Base-by-base conservation (phyloP, 2,797 vertebrate species). In the Sebastes kiyomatsui region DNA sequence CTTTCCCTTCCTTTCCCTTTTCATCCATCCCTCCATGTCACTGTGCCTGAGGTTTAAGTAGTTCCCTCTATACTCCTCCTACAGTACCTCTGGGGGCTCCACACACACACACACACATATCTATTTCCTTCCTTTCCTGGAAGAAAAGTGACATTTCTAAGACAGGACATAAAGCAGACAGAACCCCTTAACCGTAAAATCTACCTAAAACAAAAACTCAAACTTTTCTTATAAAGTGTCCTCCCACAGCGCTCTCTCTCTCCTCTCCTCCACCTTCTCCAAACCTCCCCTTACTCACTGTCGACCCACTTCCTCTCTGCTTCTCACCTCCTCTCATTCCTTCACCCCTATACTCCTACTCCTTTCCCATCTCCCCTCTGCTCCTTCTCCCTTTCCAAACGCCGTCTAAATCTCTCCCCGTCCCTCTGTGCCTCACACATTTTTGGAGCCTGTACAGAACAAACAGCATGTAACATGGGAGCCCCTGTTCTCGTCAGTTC, bases 401-500 rank as follows among this genome's bases (percentile, higher is more conserved):
- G 0, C 27, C n/a, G 64, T 88, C 80, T 69, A 79, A 88, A 87
- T 80, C 80, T 81, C 86, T 55, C 79, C 74, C 64, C 42, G 38
- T 82, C 68, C 73, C 67, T 77, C 56, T 13, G 25, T 6, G 72
- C 81, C 77, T 78, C 72, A 46, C 87, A 81, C 79, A 79, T 87
- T 87, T 52, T 86, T 92, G 89, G 90, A 92, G 68, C 67, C 80
- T 2, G 87, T 87, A 88, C 93, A 93, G 91, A 92, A 90, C 87
- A 93, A 93, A 94, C 83, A 92, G 65, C 46, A 33, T 83, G 83
- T 52, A 84, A 83, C 80, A 85, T 84, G 82, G 72, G 83, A 88
- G 81, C 71, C 81, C 73, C 73, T 27, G 68, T 82, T 85, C 85
- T 82, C 72, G 67, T 88, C 89, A 75, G 55, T 77, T 82, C 79